phyloP scores from a whole-genome alignment of 2,888 invertebrate species.

The Trachelus tabidus region DNA sequence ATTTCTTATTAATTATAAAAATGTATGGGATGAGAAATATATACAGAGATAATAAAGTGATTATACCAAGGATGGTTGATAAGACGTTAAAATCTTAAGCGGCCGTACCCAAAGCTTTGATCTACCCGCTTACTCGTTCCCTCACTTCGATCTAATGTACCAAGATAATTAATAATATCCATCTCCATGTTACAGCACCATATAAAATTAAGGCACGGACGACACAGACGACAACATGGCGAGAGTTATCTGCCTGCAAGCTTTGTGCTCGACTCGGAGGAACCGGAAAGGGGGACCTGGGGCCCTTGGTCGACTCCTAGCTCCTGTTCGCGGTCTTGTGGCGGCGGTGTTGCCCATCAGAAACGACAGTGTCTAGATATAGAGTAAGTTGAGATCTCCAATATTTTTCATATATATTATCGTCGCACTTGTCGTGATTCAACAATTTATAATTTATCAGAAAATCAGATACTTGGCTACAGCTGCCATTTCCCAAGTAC shows the following conservation, averaged over 20 bases:
- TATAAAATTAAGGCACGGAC: constrained; percentile 67
- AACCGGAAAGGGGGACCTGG: constrained; percentile 78
- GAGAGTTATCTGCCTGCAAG: constrained; percentile 80
- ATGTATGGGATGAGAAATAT: too few species aligned
- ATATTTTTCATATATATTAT: constrained; percentile 5
- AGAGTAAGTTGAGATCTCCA: constrained; percentile 67
- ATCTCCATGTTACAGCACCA: constrained; percentile 71
- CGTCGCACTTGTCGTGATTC: not conserved
- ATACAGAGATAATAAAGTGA: too few species aligned
- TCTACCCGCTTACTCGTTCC: not conserved
- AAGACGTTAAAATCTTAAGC: too few species aligned
- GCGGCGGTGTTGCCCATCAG: constrained; percentile 91
- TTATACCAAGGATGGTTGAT: too few species aligned
- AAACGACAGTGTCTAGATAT: constrained; percentile 78
- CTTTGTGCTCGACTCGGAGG: constrained; percentile 78
- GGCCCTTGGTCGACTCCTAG: constrained; percentile 86
- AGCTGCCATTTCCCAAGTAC: not conserved
- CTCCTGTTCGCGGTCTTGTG: constrained; percentile 90
- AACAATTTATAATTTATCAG: not conserved
- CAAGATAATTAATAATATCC: constrained; percentile 22
- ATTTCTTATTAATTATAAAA: too few species aligned
- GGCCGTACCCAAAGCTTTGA: not conserved
- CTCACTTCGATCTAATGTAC: not conserved
- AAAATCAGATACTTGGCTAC: not conserved
- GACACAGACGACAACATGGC: constrained; percentile 83